Evolutionary conservation across 2,113 vertebrate genomes (phyloP).

Genomic region (Malurus alboscapulatus): DNA sequence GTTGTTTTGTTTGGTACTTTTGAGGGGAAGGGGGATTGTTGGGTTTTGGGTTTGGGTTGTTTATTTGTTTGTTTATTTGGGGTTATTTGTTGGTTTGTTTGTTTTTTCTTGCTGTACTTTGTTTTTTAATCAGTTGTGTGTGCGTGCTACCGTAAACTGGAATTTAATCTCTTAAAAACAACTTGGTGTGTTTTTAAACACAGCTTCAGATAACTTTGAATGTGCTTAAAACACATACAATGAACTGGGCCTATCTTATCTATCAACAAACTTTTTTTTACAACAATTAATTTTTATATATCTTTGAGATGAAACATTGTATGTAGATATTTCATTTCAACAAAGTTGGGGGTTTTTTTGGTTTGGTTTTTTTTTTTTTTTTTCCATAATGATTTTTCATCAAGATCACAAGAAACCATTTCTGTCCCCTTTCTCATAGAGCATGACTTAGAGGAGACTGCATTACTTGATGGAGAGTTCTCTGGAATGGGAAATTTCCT

Average conservation of each 20-base stretch:
- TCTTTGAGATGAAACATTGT: background rate
- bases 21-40: fast-evolving
- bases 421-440: background rate
- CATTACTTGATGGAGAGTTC: background rate
- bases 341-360: background rate
- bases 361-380: too few relatives aligned
- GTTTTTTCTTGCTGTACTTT: background rate
- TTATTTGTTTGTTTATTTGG: background rate
- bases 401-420: background rate
- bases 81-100: background rate
- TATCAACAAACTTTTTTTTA: background rate
- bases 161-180: background rate
- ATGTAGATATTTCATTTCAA: background rate
- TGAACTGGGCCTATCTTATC: background rate
- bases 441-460: background rate
- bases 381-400: background rate
- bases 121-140: background rate
- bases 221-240: background rate
- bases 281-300: background rate
- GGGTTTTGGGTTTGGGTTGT: background rate
- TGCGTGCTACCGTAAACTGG: background rate
- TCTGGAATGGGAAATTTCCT: background rate
- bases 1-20: too few relatives aligned
- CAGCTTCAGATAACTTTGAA: background rate
- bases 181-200: background rate